Percentiles rank a stretch among this genome's conserved stretches.
Conservation (phyloP, 2,797 vertebrate species). For the Catostomus latipinnis region DNA sequence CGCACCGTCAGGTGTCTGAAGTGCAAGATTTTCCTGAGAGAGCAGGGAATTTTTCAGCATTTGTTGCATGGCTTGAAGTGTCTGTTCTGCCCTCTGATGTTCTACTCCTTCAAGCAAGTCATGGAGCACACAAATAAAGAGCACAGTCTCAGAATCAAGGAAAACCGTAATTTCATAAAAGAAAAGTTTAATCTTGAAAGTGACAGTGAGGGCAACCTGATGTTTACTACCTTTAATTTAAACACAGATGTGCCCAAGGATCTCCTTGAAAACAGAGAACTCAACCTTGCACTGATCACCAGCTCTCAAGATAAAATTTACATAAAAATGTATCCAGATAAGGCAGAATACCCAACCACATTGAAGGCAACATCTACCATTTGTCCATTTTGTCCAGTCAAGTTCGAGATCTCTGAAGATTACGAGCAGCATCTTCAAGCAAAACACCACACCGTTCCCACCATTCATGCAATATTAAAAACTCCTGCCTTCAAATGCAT, state of each 20-base stretch:
- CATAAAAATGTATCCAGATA: conserved; percentile 82
- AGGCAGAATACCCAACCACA: conserved; percentile 53
- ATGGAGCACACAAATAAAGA: conserved; percentile 79
- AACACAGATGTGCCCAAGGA: conserved; percentile 79
- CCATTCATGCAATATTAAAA: conserved; percentile 85
- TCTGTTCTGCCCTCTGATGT: conserved; percentile 84
- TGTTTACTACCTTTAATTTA: conserved; percentile 83
- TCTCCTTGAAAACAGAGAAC: conserved; percentile 80
- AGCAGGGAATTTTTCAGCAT: conserved; percentile 84
- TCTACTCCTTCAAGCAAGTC: conserved; percentile 83
- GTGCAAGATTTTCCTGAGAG: conserved; percentile 79
- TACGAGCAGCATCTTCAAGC: conserved; percentile 85
- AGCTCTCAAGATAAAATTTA: conserved; percentile 74
- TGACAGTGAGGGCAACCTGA: conserved; percentile 75
- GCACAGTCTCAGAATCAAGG: conserved; percentile 77
- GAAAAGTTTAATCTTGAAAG: conserved; percentile 77
- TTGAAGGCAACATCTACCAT: conserved; percentile 59
- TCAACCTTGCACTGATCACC: conserved; percentile 83
- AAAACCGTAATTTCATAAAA: conserved; percentile 78
- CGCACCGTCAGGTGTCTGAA: conserved; percentile 79
- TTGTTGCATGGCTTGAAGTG: conserved; percentile 86
- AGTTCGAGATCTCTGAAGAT: conserved; percentile 71
- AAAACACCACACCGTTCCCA: conserved; percentile 86
- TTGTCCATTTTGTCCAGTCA: conserved; percentile 84
- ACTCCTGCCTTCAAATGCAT: conserved; percentile 90